Base-by-base conservation (phyloP, 2,888 invertebrate genomes). In the Subacronicta megacephala region DNA sequence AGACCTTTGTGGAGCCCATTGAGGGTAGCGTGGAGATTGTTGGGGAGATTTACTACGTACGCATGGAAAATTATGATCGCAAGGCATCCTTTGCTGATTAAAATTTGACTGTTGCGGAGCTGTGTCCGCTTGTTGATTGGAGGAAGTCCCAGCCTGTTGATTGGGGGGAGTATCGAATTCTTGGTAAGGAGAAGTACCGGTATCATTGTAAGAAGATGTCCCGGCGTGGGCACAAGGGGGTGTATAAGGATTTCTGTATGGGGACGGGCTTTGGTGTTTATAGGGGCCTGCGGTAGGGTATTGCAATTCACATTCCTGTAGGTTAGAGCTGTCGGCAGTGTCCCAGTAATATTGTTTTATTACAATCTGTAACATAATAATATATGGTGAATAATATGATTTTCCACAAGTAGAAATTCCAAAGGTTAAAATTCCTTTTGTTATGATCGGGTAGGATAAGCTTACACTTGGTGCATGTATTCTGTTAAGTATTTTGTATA, bases 321-420 rank as follows among this genome's bases (percentile, higher is more conserved):
- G 4, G 17, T 13, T 38, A 1, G 35, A 17, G 2, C 37, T 38
- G 1, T 73, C 49, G 5, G 58, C 33, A 0, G 82, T 72, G 45
- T 85, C 80, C 88, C 88, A 88, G 26, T 78, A 71, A 50, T 81
- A 85, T 55, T 90, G 84, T 51, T 85, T 86, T 2, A 88, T 67
- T 2, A 82, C 61, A 0, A 85, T 64, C 56, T 81, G 76, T 18
- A n/a, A n/a, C n/a, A n/a, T n/a, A n/a, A n/a, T n/a, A n/a, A n/a
- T n/a, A n/a, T n/a, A n/a, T n/a, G n/a, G n/a, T n/a, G n/a, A n/a
- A n/a, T n/a, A n/a, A n/a, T n/a, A n/a, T n/a, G n/a, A n/a, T n/a
- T n/a, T n/a, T n/a, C n/a, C n/a, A n/a, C n/a, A n/a, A n/a, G n/a
- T n/a, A n/a, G n/a, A n/a, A n/a, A n/a, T n/a, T n/a, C n/a, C n/a